Evolutionary conservation across 1,140 invertebrate genomes (phyloP).

Genomic region (Coboldia fuscipes): DNA sequence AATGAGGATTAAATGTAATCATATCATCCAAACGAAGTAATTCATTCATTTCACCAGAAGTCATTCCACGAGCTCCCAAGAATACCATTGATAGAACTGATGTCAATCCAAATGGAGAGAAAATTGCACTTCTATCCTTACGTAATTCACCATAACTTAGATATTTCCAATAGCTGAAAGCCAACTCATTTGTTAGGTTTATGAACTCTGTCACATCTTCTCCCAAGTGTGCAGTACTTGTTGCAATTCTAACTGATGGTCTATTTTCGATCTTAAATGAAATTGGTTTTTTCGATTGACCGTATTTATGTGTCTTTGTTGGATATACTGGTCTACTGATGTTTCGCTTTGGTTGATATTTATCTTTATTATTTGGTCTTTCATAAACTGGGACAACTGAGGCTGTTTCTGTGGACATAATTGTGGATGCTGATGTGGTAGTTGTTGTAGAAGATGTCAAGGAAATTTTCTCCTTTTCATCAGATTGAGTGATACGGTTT

Average conservation of each 20-base stretch:
- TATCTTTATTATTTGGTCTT: too few relatives aligned
- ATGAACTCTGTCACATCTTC: constrained; percentile 44
- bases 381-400: too few relatives aligned
- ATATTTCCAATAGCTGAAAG: constrained; percentile 55
- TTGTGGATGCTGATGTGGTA: too few relatives aligned
- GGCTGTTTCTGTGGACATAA: too few relatives aligned
- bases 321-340: too few relatives aligned
- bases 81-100: constrained; percentile 74
- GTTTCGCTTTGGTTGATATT: too few relatives aligned
- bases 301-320: too few relatives aligned
- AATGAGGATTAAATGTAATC: constrained; percentile 69
- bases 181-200: constrained; percentile 61
- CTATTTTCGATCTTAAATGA: not conserved
- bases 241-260: constrained; percentile 9
- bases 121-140: constrained; percentile 47
- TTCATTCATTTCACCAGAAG: constrained; percentile 75
- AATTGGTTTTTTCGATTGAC: not conserved
- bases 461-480: too few relatives aligned
- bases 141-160: constrained; percentile 44
- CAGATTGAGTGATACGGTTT: too few relatives aligned
- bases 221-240: constrained; percentile 41
- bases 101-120: constrained; percentile 66
- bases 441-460: too few relatives aligned
- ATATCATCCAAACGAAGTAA: constrained; percentile 65
- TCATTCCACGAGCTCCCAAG: constrained; percentile 63